Evolutionary conservation across 2,797 vertebrate species (phyloP).

Genomic region (Coendou prehensilis): DNA sequence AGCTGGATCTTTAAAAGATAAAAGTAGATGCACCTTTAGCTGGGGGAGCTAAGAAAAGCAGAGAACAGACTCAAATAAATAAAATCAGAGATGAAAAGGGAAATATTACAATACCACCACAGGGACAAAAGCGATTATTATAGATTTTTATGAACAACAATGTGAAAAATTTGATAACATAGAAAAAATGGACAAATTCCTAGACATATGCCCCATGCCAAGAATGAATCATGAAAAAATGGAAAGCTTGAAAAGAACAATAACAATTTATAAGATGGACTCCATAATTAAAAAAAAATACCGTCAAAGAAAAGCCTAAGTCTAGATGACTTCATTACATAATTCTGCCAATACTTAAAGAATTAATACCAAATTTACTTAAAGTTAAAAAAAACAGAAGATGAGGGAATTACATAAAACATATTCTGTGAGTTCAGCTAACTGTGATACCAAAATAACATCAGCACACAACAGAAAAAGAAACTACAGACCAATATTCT

Average conservation of each 20-base stretch:
- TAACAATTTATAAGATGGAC: not conserved
- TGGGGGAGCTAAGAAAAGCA: not conserved
- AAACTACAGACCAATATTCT: not conserved
- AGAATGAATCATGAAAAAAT: not conserved
- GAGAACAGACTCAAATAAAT: not conserved
- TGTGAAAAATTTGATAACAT: not conserved
- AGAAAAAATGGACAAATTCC: not conserved
- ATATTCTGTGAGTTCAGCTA: not conserved
- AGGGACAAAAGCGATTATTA: not conserved
- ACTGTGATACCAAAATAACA: not conserved
- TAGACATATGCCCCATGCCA: not conserved
- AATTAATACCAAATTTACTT: not conserved
- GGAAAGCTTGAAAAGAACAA: not conserved
- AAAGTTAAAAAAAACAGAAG: not conserved
- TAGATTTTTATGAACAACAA: not conserved
- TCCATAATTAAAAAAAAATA: not conserved
- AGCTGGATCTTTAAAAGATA: not conserved
- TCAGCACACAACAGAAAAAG: not conserved
- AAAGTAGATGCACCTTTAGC: too few relatives aligned
- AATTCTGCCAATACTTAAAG: not conserved
- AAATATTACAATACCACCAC: not conserved
- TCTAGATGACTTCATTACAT: not conserved
- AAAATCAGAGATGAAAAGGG: not conserved
- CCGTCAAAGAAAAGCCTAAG: not conserved
- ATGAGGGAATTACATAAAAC: not conserved